Base-by-base conservation (phyloP, 2,113 vertebrate species). In the Columbina picui region DNA sequence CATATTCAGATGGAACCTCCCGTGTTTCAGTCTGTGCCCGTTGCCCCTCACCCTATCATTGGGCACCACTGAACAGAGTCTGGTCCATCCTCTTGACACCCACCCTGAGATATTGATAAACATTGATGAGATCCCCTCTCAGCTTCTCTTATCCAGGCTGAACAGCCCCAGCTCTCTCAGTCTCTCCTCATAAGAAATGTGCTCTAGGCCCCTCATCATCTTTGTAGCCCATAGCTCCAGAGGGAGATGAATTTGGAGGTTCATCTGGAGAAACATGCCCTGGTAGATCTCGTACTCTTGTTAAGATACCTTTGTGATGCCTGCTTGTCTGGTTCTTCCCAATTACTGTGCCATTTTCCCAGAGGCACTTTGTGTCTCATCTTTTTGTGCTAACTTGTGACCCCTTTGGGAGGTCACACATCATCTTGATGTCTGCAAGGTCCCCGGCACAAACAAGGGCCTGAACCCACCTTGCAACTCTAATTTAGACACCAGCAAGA, bases 361-460 rank as follows among this genome's bases (percentile, higher is more conserved):
- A 4, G 10, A 74, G 47, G 20, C 55, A 57, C 8, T 5, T 11
- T 0, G 1, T 52, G 41, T 34, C 43, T 52, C 8, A 4, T 59
- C n/a, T 53, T 64, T 38, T 41, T 34, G 5, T 45, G 49, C 36
- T 25, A 52, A 32, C 5, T 63, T 61, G 25, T 64, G 23, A 43
- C 36, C 14, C 6, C 1, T 3, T 7, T 47, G 50, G 56, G 22
- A 80, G 36, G 29, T 29, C n/a, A 41, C 34, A 8, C 2, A 1
- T 45, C 59, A 14, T 9, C 39, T 55, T n/a, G 21, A 53, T 47
- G 61, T 47, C 29, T 74, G 1, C 64, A 29, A 27, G 38, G 32
- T 49, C 53, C 3, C 18, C 34, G 25, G 38, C 38, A 17, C n/a
- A 17, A 25, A 36, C 21, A 79, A 32, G 10, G 14, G 5, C 25